Conservation (phyloP, 2,888 invertebrate genomes). For the Timema cristinae region DNA sequence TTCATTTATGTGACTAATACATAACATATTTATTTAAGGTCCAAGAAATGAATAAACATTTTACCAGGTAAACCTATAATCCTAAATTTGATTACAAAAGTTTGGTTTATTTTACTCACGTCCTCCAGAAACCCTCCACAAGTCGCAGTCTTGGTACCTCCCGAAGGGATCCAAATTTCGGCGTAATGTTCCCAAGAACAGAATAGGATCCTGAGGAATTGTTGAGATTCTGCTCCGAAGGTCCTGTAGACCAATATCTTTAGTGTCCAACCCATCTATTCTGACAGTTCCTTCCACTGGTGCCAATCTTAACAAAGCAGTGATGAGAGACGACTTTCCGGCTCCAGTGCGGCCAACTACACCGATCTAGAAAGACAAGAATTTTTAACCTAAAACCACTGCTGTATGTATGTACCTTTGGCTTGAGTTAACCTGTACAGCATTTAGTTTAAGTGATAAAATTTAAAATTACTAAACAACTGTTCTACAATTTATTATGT, state of each 20-base stretch:
- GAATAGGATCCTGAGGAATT: conserved; percentile 57
- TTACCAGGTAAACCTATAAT: too few relatives aligned
- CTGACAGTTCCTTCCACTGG: conserved; percentile 62
- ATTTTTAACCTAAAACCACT: background rate
- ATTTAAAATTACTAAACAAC: too few relatives aligned
- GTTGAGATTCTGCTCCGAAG: conserved; percentile 59
- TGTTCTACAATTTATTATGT: too few relatives aligned
- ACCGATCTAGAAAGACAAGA: conserved; percentile 51
- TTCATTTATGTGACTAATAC: too few relatives aligned
- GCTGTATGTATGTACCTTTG: too few relatives aligned
- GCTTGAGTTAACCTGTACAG: too few relatives aligned
- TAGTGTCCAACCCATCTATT: conserved; percentile 62
- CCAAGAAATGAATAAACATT: too few relatives aligned
- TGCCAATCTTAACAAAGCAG: conserved; percentile 64
- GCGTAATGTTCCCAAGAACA: conserved; percentile 53
- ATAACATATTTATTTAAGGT: too few relatives aligned
- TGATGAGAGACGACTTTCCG: conserved; percentile 66
- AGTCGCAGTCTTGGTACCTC: conserved; percentile 45
- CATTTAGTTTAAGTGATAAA: too few relatives aligned
- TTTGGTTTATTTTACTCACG: too few relatives aligned
- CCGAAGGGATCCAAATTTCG: conserved; percentile 50
- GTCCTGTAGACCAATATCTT: conserved; percentile 55
- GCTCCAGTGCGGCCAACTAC: conserved; percentile 65
- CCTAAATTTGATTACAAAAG: too few relatives aligned
- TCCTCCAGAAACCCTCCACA: conserved; percentile 46